Evolutionary conservation across 1,140 invertebrate species (phyloP), one percentile per base, ranked within the genome.

Genomic region (Galleria mellonella): DNA sequence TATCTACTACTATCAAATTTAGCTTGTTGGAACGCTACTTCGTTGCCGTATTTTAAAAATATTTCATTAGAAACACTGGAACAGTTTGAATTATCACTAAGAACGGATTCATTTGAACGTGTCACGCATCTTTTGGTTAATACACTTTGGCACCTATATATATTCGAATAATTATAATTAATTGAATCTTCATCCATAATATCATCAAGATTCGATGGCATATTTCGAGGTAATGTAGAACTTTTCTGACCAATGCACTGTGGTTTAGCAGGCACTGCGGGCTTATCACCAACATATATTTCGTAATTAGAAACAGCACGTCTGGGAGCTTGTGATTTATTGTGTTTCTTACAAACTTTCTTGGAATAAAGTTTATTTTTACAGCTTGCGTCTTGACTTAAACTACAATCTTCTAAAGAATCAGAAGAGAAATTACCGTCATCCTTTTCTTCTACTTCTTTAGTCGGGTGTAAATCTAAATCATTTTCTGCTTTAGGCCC

Each of bases 291-390:
- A 4, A 84, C 82, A 50, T 92, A 92, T 29, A 95, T 93, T 67
- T 94, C 92, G 65, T 94, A 94, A 58, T 94, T 92, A 6, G 92
- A 93, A 15, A 93, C 87, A 43, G 91, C 91, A 36, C 92, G 72
- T 40, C 91, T 37, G 5, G 35, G 85, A 0, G 92, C 72, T 60
- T 87, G 56, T 45, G 61, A 74, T 60, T 86, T 88, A 32, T 73
- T 74, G 58, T 89, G 88, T 50, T 88, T 89, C 42, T 81, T 87
- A 27, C 86, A 87, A n/a, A 87, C 68, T 55, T 79, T 86, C 44
- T 87, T 87, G n/a, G 81, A 81, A 47, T 71, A 86, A 8, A 86
- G 41, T 62, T 87, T 87, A 32, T 87, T 87, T 57, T 84, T 86
- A 39, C 81, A 83, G 47, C 76, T 83, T n/a, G 72, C 88, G 35